A percentile compares a stretch with the other conserved stretches of the same genome.
Evolutionary conservation across 2,888 invertebrate genomes (phyloP).

Genomic region (Nemotelus nigrinus): DNA sequence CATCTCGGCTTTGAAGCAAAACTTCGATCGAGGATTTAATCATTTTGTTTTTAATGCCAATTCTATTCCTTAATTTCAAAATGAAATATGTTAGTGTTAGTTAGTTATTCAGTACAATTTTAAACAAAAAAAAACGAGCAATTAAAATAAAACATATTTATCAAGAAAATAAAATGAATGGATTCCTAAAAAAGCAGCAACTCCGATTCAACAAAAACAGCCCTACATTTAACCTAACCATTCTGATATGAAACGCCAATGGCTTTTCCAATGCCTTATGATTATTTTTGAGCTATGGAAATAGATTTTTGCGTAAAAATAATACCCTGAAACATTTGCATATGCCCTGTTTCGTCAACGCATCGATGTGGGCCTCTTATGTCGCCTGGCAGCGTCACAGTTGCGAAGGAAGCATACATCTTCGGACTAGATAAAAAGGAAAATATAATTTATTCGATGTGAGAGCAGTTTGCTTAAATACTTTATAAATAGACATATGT

Average conservation of each 20-base stretch:
- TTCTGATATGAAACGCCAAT: neutral
- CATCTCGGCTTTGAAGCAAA: no score
- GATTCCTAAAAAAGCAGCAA: no score
- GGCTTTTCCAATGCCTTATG: neutral
- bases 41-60: no score
- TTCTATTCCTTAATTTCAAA: no score
- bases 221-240: no score
- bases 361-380: neutral
- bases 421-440: slow-evolving; percentile 8
- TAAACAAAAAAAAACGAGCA: no score
- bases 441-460: slow-evolving; percentile 33
- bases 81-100: no score
- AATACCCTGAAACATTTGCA: slow-evolving; percentile 37
- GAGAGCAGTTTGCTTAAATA: slow-evolving; percentile 25
- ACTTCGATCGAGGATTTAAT: no score
- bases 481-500: slow-evolving; percentile 28
- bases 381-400: neutral
- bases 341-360: slow-evolving; percentile 40
- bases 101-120: no score
- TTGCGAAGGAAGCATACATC: neutral
- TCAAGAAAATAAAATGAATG: no score
- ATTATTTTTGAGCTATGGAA: neutral
- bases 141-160: no score
- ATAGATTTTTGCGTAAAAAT: slow-evolving; percentile 37
- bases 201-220: no score